Conservation (phyloP, 2,797 vertebrate genomes). For the Pseudochromis fuscus region DNA sequence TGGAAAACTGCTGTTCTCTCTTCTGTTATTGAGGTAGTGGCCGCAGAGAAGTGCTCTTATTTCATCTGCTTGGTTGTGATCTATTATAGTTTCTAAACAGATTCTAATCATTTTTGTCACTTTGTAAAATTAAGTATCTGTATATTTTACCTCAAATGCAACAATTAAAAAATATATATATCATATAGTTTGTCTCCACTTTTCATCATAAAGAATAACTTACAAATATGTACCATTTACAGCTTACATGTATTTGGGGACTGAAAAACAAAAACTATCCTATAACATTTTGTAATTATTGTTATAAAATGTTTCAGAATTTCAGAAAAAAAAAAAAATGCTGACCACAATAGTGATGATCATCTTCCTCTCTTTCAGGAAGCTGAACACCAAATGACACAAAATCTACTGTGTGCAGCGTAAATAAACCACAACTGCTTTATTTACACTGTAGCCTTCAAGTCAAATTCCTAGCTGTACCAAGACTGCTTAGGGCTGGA, state of each 20-base stretch:
- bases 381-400: not conserved
- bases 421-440: not conserved
- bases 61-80: not conserved
- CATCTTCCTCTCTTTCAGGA: not conserved
- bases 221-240: too few relatives aligned
- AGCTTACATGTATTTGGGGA: too few relatives aligned
- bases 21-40: too few relatives aligned
- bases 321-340: too few relatives aligned
- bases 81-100: not conserved
- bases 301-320: too few relatives aligned
- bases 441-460: not conserved
- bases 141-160: too few relatives aligned
- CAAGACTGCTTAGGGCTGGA: not conserved
- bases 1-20: conserved; percentile 12
- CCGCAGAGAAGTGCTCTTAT: not conserved
- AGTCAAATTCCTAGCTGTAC: not conserved
- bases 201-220: too few relatives aligned
- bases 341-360: not conserved
- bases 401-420: too few relatives aligned
- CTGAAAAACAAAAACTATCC: too few relatives aligned
- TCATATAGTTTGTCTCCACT: too few relatives aligned
- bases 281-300: not conserved
- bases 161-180: too few relatives aligned
- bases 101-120: not conserved
- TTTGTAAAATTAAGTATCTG: not conserved